A percentile compares a stretch with the other conserved stretches of the same genome.
Conservation (phyloP, 2,888 invertebrate species). For the Drosophila meridiana region DNA sequence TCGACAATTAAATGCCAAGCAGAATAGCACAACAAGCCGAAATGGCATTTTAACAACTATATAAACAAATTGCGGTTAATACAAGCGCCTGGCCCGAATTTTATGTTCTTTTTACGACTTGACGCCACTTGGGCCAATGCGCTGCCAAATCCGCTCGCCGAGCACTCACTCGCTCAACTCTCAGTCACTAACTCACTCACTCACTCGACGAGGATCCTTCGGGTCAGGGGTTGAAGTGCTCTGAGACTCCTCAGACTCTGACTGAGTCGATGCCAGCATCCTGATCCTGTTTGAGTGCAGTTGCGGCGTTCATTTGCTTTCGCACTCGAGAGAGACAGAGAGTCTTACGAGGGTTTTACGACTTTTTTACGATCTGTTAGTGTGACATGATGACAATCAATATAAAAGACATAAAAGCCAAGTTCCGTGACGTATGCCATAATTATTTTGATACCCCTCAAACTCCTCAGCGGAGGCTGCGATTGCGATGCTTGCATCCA, state of each 20-base stretch:
- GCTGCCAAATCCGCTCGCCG: conserved; percentile 31
- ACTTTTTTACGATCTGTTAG: conserved; percentile 84
- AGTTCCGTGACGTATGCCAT: conserved; percentile 80
- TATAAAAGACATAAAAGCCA: conserved; percentile 80
- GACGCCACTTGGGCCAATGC: conserved; percentile 79
- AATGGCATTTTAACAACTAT: conserved; percentile 80
- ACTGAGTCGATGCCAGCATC: conserved; percentile 1
- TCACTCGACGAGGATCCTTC: conserved; percentile 66
- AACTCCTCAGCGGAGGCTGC: conserved; percentile 23
- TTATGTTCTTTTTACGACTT: conserved; percentile 85
- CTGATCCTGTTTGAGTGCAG: conserved; percentile 43
- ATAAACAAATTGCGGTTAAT: conserved; percentile 82
- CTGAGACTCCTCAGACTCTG: conserved; percentile 21
- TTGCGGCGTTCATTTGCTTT: conserved; percentile 43
- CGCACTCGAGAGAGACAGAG: conserved; percentile 36
- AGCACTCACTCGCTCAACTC: conserved; percentile 13
- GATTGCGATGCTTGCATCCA: conserved; percentile 52
- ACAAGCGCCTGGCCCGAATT: conserved; percentile 58
- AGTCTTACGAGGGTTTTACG: conserved; percentile 70
- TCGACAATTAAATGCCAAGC: conserved; percentile 78
- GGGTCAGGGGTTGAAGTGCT: conserved; percentile 34
- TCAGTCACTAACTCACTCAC: conserved; percentile 14
- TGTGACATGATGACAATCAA: conserved; percentile 82
- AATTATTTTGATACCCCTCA: conserved; percentile 76
- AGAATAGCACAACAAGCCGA: conserved; percentile 73